These are phyloP conservation scores for Congeria kusceri DNA, from an alignment of 2,888 invertebrate species.

Conservation along the genomic window DNA sequence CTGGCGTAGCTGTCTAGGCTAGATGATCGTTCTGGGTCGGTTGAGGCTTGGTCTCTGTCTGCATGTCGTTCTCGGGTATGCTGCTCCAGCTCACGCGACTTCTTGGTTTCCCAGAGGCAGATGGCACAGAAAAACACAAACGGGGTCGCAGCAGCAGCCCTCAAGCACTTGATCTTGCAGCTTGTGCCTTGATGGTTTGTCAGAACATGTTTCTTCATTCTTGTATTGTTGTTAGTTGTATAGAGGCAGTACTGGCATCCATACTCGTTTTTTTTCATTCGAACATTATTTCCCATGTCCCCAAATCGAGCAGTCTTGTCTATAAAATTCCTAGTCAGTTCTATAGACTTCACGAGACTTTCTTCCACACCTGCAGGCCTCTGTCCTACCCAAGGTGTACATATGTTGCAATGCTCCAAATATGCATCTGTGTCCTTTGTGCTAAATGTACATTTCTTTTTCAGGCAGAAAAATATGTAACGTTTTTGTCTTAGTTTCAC, in stretches of 20 bases:
- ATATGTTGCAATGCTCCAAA: conserved; percentile 70
- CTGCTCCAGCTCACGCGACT: conserved; percentile 53
- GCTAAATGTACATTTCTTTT: conserved; percentile 72
- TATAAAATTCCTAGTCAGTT: conserved; percentile 62
- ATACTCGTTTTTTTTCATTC: conserved; percentile 64
- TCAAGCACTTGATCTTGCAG: conserved; percentile 64
- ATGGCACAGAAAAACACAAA: conserved; percentile 69
- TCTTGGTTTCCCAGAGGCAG: conserved; percentile 71
- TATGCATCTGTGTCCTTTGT: conserved; percentile 69
- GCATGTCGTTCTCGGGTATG: conserved; percentile 63
- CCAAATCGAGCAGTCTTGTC: conserved; percentile 55
- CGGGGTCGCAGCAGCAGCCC: conserved; percentile 50
- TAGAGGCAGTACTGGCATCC: conserved; percentile 71
- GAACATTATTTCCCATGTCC: conserved; percentile 48
- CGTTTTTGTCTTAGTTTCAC: conserved; percentile 66
- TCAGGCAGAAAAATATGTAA: conserved; percentile 75
- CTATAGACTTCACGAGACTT: conserved; percentile 61
- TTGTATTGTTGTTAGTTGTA: conserved; percentile 66
- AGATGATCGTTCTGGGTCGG: conserved; percentile 3
- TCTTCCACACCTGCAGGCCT: conserved; percentile 56
- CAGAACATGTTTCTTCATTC: conserved; percentile 73
- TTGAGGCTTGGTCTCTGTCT: conserved; percentile 9
- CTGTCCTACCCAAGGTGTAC: conserved; percentile 69
- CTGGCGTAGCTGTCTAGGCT: background rate
- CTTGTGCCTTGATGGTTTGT: conserved; percentile 60